Conservation (phyloP, 1,140 invertebrate species). For the Gonatopus flavifemur region DNA sequence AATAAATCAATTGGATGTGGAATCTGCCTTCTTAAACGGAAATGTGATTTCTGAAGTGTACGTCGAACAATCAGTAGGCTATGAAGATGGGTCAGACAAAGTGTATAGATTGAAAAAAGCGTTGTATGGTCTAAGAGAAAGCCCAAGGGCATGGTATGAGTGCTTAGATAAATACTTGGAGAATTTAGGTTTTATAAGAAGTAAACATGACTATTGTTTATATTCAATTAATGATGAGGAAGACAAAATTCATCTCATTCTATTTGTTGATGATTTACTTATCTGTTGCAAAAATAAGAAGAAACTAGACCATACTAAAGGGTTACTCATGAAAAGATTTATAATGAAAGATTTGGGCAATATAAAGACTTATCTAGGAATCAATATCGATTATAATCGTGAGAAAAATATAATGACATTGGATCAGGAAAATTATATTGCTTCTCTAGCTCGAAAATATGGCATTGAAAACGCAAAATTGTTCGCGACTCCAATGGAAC, state of each 20-base stretch:
- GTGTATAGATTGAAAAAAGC: not conserved
- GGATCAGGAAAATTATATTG: constrained; percentile 47
- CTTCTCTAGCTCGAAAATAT: constrained; percentile 43
- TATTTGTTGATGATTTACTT: constrained; percentile 16
- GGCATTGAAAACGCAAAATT: constrained; percentile 27
- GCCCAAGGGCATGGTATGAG: constrained; percentile 23
- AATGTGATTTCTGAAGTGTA: not conserved
- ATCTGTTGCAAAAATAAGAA: constrained; percentile 17
- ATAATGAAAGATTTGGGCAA: constrained; percentile 22
- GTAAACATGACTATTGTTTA: not conserved
- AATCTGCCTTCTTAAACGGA: not conserved
- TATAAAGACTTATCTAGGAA: no score
- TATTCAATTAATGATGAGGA: not conserved
- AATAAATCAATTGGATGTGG: not conserved
- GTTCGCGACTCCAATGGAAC: constrained; percentile 44
- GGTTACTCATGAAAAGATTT: constrained; percentile 34
- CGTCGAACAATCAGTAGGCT: not conserved
- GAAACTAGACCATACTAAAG: constrained; percentile 33
- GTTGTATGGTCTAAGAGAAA: constrained; percentile 2
- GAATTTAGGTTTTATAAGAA: not conserved
- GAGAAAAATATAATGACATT: constrained; percentile 32
- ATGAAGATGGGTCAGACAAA: not conserved
- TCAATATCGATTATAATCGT: constrained; percentile 33
- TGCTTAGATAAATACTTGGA: constrained; percentile 11
- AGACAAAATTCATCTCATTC: not conserved